phyloP scores from a whole-genome alignment of 2,888 invertebrate species.

The Nezara viridula region DNA sequence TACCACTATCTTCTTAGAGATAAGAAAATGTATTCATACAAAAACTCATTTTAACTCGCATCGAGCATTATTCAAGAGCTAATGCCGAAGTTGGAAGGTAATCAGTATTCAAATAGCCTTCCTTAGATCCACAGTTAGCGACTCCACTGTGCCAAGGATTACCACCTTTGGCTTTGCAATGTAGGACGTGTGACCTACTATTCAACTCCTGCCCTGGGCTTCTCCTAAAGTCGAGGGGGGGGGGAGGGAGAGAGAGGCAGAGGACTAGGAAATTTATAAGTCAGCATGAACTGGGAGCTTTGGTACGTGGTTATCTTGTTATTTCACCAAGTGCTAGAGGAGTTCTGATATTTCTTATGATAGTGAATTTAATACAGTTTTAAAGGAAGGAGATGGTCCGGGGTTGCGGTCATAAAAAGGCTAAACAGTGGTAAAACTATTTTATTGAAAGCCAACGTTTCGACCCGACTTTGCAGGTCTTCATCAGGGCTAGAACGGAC shows the following conservation, averaged over 20 bases:
- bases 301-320: not conserved
- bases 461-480: too few relatives aligned
- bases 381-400: too few relatives aligned
- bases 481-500: too few relatives aligned
- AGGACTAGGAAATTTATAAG: not conserved
- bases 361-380: too few relatives aligned
- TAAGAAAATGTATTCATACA: not conserved
- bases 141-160: not conserved
- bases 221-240: not conserved
- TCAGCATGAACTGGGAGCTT: not conserved
- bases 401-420: too few relatives aligned
- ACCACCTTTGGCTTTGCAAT: not conserved
- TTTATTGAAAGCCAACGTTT: too few relatives aligned
- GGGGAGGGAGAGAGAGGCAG: too few relatives aligned
- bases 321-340: not conserved
- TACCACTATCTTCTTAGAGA: not conserved
- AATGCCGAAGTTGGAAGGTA: constrained; percentile 6
- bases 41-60: not conserved
- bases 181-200: constrained; percentile 32
- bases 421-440: too few relatives aligned
- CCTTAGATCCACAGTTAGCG: not conserved
- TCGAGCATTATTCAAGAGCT: not conserved
- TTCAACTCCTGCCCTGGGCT: not conserved
- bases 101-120: constrained; percentile 28
- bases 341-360: too few relatives aligned